Percentiles rank a stretch among this genome's conserved stretches.
Evolutionary conservation across 2,797 vertebrate species (phyloP).

Genomic region (Onychomys arenicola): DNA sequence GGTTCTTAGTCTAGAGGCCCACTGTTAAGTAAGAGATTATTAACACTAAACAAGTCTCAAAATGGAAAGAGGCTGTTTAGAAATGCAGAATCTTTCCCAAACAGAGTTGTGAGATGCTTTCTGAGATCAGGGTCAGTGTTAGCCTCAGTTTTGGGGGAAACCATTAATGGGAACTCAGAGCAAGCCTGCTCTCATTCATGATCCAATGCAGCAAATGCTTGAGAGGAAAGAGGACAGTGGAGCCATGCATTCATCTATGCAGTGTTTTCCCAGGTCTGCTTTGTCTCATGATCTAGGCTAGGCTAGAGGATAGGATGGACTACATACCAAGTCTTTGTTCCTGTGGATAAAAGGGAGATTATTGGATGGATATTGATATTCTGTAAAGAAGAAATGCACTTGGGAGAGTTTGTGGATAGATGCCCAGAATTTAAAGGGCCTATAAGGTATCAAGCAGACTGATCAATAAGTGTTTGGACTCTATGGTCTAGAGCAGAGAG

Average conservation of each 20-base stretch:
- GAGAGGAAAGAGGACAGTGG: background rate
- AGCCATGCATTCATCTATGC: background rate
- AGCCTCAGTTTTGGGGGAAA: background rate
- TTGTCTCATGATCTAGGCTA: background rate
- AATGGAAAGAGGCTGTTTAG: background rate
- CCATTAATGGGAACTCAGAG: background rate
- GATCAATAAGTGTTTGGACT: background rate
- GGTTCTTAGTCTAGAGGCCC: background rate
- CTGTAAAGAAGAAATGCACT: background rate
- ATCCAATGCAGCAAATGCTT: background rate
- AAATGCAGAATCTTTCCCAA: background rate
- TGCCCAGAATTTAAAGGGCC: constrained; percentile 46
- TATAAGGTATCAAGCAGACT: background rate
- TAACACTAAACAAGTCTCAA: background rate
- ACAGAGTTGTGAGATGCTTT: background rate
- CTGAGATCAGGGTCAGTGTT: background rate
- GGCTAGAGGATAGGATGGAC: fast-evolving
- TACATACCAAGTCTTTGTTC: background rate
- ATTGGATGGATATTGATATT: background rate
- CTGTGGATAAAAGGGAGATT: background rate
- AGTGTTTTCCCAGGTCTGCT: background rate
- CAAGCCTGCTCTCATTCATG: background rate
- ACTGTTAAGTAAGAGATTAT: background rate
- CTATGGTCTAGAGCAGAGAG: background rate
- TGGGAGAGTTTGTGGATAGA: constrained; percentile 74